Conservation (phyloP, 2,797 vertebrate species). For the Malurus splendens region DNA sequence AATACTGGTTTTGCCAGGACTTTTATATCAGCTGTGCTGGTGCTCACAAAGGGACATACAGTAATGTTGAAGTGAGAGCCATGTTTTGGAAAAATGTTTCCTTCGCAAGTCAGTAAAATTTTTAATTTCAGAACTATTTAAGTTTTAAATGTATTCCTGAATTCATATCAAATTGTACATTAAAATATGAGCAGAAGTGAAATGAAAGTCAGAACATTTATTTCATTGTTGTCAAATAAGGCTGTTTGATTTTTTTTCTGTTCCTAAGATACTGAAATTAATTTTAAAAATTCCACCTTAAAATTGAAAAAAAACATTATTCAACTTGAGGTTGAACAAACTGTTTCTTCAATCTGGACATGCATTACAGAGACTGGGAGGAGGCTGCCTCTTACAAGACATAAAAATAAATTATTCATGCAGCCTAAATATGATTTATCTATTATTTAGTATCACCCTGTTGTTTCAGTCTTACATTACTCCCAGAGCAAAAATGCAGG, state of each 20-base stretch:
- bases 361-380: not conserved
- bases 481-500: not conserved
- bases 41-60: not conserved
- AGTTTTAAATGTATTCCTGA: not conserved
- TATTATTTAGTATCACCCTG: conserved; percentile 28
- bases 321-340: not conserved
- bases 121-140: not conserved
- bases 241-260: not conserved
- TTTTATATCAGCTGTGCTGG: not conserved
- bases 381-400: not conserved
- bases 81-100: not conserved
- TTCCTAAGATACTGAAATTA: not conserved
- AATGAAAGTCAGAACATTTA: not conserved
- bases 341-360: not conserved
- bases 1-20: not conserved
- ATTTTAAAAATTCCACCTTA: not conserved
- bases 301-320: not conserved
- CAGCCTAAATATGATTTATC: conserved; percentile 16
- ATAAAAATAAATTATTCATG: conserved; percentile 47
- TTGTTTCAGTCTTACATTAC: not conserved
- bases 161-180: not conserved
- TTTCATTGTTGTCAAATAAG: not conserved
- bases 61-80: not conserved
- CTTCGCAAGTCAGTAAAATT: not conserved
- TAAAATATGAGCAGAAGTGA: not conserved